phyloP scores from a whole-genome alignment of 2,113 vertebrate genomes.

The Nesospiza acunhae region DNA sequence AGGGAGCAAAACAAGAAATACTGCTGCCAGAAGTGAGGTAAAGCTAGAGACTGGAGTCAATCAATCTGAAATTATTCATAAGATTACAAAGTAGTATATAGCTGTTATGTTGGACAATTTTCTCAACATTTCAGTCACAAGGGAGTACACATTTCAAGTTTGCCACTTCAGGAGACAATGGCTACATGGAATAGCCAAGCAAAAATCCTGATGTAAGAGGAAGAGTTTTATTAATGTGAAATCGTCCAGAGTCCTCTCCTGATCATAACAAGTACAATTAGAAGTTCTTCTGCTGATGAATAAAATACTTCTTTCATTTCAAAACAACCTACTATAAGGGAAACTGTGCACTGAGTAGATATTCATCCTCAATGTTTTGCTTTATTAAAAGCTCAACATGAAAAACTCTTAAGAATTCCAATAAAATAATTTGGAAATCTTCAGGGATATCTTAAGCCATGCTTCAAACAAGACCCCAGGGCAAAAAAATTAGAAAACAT shows the following conservation, averaged over 20 bases:
- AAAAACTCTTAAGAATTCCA: constrained; percentile 4
- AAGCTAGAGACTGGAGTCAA: constrained; percentile 13
- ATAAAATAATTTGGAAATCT: constrained; percentile 6
- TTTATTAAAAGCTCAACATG: background rate
- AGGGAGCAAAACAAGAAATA: constrained; percentile 27
- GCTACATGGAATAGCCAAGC: background rate
- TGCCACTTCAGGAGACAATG: background rate
- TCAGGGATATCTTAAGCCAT: background rate
- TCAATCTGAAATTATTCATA: background rate
- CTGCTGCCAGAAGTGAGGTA: background rate
- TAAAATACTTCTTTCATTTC: constrained; percentile 38
- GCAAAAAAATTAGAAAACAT: constrained; percentile 50
- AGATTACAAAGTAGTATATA: background rate
- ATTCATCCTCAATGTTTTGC: background rate
- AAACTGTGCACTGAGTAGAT: background rate
- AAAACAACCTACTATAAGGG: background rate
- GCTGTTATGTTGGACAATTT: background rate
- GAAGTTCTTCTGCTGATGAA: background rate
- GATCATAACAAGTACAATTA: constrained; percentile 14
- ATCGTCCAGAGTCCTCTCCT: background rate
- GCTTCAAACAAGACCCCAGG: constrained; percentile 20
- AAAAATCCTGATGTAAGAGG: background rate
- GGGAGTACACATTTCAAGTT: background rate
- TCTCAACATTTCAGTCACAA: background rate
- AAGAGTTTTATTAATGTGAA: background rate